A percentile compares a stretch with the other conserved stretches of the same genome.
Conservation (phyloP, 2,113 vertebrate genomes). For the Lampris incognitus region DNA sequence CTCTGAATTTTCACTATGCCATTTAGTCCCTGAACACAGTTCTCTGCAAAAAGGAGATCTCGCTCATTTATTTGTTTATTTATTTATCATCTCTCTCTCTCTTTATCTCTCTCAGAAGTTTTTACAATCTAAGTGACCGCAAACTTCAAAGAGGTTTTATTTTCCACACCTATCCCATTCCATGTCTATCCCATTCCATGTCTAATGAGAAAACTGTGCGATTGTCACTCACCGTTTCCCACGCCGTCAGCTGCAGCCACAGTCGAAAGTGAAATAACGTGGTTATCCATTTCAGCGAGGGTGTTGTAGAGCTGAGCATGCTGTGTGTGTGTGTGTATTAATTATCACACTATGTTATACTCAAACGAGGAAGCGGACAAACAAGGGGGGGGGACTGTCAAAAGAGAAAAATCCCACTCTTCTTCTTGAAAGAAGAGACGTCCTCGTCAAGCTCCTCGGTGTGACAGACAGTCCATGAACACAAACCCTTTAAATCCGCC, state of each 20-base stretch:
- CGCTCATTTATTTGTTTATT: too few species aligned
- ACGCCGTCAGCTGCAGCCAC: constrained; percentile 36
- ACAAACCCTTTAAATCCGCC: not conserved
- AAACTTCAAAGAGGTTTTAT: not conserved
- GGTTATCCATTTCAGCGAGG: not conserved
- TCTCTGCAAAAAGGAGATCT: too few species aligned
- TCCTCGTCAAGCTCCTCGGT: not conserved
- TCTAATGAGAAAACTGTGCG: too few species aligned
- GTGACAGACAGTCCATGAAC: not conserved
- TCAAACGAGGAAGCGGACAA: too few species aligned
- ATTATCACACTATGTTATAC: not conserved
- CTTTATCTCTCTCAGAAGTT: too few species aligned
- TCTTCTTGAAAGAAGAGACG: not conserved
- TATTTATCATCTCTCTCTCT: too few species aligned
- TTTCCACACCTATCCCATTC: not conserved
- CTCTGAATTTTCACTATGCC: too few species aligned
- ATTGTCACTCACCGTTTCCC: constrained; percentile 56
- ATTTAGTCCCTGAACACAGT: too few species aligned
- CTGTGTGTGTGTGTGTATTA: not conserved
- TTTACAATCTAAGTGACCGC: too few species aligned
- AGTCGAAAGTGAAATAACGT: constrained; percentile 37
- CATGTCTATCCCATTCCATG: too few species aligned
- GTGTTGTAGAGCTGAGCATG: not conserved
- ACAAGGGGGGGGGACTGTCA: too few species aligned
- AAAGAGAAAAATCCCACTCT: not conserved